phyloP scores from a whole-genome alignment of 64 coral and sea anemone genomes.

The Platygyra sinensis region DNA sequence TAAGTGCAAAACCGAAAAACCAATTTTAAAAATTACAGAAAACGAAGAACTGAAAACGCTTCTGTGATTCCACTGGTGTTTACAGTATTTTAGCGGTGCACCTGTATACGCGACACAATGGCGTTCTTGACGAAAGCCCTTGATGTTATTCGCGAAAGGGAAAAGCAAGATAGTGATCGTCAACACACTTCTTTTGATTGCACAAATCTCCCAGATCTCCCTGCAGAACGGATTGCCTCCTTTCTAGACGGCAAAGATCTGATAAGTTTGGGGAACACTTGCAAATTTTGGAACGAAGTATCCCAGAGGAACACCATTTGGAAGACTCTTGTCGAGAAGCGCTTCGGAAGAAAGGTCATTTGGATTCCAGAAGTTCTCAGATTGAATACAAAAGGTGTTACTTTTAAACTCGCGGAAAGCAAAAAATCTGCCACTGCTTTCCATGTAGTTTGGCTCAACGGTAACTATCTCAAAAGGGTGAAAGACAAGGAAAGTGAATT shows the following conservation, averaged over 20 bases:
- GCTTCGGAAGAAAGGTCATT: constrained; percentile 32
- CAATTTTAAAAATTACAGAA: too few species aligned
- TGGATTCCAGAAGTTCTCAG: background rate
- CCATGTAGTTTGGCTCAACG: constrained; percentile 19
- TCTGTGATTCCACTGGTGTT: too few species aligned
- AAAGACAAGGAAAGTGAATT: constrained; percentile 41
- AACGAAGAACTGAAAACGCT: too few species aligned
- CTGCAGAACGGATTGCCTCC: constrained; percentile 68
- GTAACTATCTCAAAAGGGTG: constrained; percentile 27
- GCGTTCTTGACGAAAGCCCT: background rate
- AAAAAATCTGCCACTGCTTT: constrained; percentile 57
- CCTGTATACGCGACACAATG: background rate
- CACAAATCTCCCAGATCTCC: constrained; percentile 49
- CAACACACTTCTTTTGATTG: background rate
- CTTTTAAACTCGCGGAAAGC: constrained; percentile 53
- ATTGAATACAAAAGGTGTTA: constrained; percentile 58
- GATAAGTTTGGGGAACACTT: constrained; percentile 74
- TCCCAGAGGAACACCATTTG: constrained; percentile 57
- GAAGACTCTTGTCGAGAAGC: constrained; percentile 57
- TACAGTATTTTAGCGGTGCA: too few species aligned
- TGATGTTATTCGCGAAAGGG: background rate
- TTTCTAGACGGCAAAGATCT: constrained; percentile 73
- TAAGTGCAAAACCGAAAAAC: too few species aligned
- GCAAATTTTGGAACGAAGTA: constrained; percentile 73
- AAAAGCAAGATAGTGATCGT: background rate